Evolutionary conservation across 2,888 invertebrate species (phyloP).

Genomic region (Eupsilia transversa): DNA sequence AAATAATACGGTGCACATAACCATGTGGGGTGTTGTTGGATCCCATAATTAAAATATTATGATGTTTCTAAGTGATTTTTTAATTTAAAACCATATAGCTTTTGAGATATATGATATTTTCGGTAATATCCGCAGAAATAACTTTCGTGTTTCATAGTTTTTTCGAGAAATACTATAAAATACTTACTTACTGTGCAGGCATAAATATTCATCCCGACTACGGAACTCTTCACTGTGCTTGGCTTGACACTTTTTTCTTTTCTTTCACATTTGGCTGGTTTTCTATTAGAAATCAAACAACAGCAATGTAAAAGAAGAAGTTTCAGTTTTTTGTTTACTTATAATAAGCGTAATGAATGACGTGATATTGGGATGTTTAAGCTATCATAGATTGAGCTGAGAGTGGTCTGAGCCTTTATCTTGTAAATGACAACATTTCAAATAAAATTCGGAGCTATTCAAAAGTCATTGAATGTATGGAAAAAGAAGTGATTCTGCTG

Average conservation of each 20-base stretch:
- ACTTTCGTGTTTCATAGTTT: no score
- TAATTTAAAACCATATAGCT: neutral
- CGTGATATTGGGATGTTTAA: neutral
- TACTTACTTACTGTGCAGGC: neutral
- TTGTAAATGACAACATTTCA: neutral
- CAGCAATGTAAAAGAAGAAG: neutral
- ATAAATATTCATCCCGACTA: neutral
- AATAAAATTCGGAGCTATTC: neutral
- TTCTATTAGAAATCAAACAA: neutral
- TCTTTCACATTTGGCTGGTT: neutral
- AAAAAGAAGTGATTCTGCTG: neutral
- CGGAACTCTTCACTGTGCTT: neutral
- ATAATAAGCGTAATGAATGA: neutral
- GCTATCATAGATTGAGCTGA: slow-evolving; percentile 5
- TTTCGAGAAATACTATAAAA: neutral
- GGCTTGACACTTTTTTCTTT: no score
- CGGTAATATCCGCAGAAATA: no score
- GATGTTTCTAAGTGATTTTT: neutral
- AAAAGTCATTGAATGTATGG: neutral
- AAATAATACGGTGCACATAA: neutral
- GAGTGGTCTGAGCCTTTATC: neutral
- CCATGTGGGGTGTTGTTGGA: neutral
- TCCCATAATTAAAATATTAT: neutral
- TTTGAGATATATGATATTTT: no score
- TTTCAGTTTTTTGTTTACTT: neutral